Evolutionary conservation across 2,113 vertebrate species (phyloP).

Genomic region (Nerophis ophidion): DNA sequence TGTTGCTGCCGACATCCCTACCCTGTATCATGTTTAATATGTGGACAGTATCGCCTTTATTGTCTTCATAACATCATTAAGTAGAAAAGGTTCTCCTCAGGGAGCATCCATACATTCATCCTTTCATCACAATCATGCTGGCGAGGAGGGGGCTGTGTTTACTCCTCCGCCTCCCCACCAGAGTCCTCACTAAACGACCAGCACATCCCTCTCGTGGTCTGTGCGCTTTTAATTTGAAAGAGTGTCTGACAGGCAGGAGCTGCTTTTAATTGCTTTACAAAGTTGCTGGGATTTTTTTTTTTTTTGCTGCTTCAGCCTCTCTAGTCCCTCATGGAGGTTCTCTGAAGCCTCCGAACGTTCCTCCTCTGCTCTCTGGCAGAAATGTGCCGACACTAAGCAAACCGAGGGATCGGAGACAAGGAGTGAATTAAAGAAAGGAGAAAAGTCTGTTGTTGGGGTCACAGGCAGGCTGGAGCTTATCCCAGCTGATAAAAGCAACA

Average conservation of each 20-base stretch:
- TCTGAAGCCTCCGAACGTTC: constrained; percentile 17
- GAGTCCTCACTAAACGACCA: constrained; percentile 17
- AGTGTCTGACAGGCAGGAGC: constrained; percentile 17
- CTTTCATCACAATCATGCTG: constrained; percentile 29
- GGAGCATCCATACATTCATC: constrained; percentile 26
- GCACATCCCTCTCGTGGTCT: constrained; percentile 16
- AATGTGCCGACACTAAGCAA: constrained; percentile 48
- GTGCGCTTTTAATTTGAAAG: constrained; percentile 39
- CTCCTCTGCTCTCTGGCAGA: constrained; percentile 28
- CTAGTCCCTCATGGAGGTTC: constrained; percentile 22
- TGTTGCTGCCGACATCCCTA: too few species aligned
- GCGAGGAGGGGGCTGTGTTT: constrained; percentile 23
- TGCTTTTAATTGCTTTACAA: constrained; percentile 41
- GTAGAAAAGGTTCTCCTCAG: constrained; percentile 20
- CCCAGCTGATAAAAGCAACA: too few species aligned
- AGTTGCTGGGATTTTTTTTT: constrained; percentile 15
- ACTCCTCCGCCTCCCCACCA: constrained; percentile 16
- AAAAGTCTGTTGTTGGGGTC: too few species aligned
- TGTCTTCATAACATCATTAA: constrained; percentile 38
- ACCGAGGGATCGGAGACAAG: constrained; percentile 6
- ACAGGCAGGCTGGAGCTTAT: too few species aligned
- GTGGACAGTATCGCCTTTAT: constrained; percentile 12
- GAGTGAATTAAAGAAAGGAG: too few species aligned
- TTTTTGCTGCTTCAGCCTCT: constrained; percentile 41
- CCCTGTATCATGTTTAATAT: too few species aligned